Base-by-base conservation (phyloP, 2,797 vertebrate species). In the Discoglossus pictus region DNA sequence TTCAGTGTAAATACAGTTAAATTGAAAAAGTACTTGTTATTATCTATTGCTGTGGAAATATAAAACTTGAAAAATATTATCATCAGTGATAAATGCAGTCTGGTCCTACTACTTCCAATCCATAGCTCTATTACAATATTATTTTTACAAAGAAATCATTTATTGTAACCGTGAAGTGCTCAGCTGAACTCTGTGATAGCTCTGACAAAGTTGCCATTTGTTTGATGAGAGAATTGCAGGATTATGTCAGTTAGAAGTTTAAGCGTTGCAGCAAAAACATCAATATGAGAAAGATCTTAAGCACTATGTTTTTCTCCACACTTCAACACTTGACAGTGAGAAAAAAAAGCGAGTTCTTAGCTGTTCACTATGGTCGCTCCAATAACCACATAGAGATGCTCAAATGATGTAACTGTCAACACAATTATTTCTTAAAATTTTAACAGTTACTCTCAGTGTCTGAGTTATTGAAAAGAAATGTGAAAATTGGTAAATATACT, bases 331-430 rank as follows among this genome's bases (percentile, higher is more conserved):
- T 66, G 23, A 58, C 43, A 66, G 21, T 17, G 18, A 9, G 17
- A 27, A 15, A 9, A 60, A 60, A 61, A 36, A 21, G 34, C 15
- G n/a, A 25, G 42, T 13, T 47, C 20, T 65, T 17, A 47, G 10
- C 12, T 58, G 23, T 48, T 58, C 58, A 48, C 35, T 23, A 38
- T 21, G 1, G 39, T 58, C 12, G 15, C 64, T 50, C 40, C 48
- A 66, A 65, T 55, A 65, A 46, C 42, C 63, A 65, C 15, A 34
- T n/a, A 17, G 15, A 13, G 20, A 65, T 35, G 42, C 17, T 20
- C 11, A 50, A 65, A 56, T 56, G 35, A 20, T 38, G 27, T 24
- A 25, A 31, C 12, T 31, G 15, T 15, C n/a, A 20, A 34, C 15
- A 55, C 36, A 23, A 39, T 18, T 54, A 18, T 35, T 38, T 54